Percentiles rank a stretch among this genome's conserved stretches.
phyloP scores from a whole-genome alignment of 2,888 invertebrate species.

The Limnephilus lunatus region DNA sequence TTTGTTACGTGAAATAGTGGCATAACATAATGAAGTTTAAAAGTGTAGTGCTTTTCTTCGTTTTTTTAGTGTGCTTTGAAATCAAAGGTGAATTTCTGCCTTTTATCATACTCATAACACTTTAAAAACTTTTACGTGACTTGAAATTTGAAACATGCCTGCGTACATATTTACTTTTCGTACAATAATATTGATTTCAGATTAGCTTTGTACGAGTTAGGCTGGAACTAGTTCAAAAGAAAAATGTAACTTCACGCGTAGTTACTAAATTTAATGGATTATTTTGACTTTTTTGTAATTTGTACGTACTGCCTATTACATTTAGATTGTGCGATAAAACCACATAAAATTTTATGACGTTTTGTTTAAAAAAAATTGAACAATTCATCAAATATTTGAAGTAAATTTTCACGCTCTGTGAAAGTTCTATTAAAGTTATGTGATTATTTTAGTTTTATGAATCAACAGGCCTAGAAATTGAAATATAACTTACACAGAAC shows the following conservation, averaged over 20 bases:
- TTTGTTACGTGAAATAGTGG: background rate
- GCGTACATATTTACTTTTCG: background rate
- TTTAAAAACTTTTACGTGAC: background rate
- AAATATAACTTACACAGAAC: no score
- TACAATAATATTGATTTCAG: no score
- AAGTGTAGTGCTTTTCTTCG: conserved; percentile 7
- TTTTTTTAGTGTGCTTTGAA: conserved; percentile 5
- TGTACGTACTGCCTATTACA: background rate
- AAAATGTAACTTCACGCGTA: background rate
- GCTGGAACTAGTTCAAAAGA: background rate
- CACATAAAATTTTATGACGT: no score
- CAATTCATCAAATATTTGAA: no score
- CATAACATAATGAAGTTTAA: conserved; percentile 21
- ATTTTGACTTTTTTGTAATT: background rate
- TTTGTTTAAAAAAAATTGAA: no score
- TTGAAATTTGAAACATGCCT: background rate
- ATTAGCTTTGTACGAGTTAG: background rate
- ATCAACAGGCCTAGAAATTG: no score
- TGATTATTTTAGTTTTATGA: no score
- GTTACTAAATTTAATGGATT: background rate
- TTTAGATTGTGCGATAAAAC: background rate
- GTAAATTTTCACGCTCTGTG: no score
- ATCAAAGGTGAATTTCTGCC: background rate
- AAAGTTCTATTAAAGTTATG: no score
- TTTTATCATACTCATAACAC: background rate